Evolutionary conservation across 2,113 vertebrate genomes (phyloP).

Genomic region (Glareola pratincola): DNA sequence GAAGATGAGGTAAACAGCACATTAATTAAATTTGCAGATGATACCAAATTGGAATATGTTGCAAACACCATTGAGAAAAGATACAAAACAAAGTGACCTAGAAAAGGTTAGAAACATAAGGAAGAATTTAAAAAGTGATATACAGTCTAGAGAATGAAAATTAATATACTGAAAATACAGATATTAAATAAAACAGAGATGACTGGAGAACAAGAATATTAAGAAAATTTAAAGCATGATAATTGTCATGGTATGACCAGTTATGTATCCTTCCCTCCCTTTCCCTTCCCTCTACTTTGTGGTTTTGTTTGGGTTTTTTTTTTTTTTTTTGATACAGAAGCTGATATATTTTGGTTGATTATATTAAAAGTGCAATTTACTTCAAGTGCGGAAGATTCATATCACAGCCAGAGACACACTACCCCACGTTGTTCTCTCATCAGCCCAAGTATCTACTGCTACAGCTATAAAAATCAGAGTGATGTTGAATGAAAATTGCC

Average conservation of each 20-base stretch:
- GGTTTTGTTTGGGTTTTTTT: neutral
- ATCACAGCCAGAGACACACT: neutral
- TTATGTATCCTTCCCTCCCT: neutral
- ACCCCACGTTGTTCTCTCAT: neutral
- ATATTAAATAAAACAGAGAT: neutral
- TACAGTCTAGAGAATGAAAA: neutral
- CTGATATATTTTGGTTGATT: neutral
- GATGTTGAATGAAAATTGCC: neutral
- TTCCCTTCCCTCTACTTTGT: neutral
- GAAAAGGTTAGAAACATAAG: constrained; percentile 1
- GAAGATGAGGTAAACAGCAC: constrained; percentile 57
- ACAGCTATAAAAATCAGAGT: neutral
- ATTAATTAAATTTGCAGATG: constrained; percentile 68
- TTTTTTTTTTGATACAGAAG: neutral
- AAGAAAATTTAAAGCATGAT: neutral
- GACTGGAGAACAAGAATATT: neutral
- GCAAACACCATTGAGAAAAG: constrained; percentile 26
- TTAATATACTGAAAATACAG: neutral
- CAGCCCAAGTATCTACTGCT: neutral
- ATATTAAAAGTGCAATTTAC: neutral
- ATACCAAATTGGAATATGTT: constrained; percentile 48
- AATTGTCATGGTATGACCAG: accelerated
- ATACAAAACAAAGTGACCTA: constrained; percentile 54
- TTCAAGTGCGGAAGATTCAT: neutral
- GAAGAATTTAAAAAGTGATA: neutral